Base-by-base conservation (phyloP, 2,113 vertebrate genomes). In the Dendropsophus ebraccatus region DNA sequence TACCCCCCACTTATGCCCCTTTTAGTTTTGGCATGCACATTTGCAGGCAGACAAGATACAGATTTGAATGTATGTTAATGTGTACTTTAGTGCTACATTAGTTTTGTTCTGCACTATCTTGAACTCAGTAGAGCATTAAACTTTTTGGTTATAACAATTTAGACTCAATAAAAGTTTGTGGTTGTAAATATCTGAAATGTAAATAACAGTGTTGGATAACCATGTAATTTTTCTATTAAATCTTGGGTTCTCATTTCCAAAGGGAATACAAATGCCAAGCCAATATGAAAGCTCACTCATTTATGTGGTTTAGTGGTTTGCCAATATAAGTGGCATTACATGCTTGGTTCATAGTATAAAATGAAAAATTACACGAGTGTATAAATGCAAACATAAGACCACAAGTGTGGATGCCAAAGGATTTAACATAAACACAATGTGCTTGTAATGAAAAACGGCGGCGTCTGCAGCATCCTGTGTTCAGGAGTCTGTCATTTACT, bases 371-470 rank as follows among this genome's bases (percentile, higher is more conserved):
- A 67, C 58, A 69, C 74, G 52, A 60, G 69, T 37, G 70, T 52
- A 23, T 30, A 69, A 69, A 78, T 79, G 58, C 41, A 85, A 85
- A 85, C 47, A 85, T 21, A 78, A 78, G 45, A 78, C 74, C 41
- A 78, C 12, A 49, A 77, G 50, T 69, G n/a, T 76, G 56, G 41
- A 84, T 65, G 83, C 83, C 83, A 84, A n/a, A 62, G 52, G 41
- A 65, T 76, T 19, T 62, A 76, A 76, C 35, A 76, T 76, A 75
- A 84, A 84, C 83, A 84, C 54, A 84, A 84, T 65, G 75, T 75
- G 37, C 69, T 84, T 49, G 32, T 23, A 62, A 60, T 58, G 72
- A 84, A 65, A 84, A 76, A 65, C 60, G 35, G 47, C 37, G 60
- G n/a, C n/a, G 21, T 78, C 75, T 85, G 47, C 58, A 52, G 52